Conservation (phyloP, 2,113 vertebrate species). For the Oreamnos americanus region DNA sequence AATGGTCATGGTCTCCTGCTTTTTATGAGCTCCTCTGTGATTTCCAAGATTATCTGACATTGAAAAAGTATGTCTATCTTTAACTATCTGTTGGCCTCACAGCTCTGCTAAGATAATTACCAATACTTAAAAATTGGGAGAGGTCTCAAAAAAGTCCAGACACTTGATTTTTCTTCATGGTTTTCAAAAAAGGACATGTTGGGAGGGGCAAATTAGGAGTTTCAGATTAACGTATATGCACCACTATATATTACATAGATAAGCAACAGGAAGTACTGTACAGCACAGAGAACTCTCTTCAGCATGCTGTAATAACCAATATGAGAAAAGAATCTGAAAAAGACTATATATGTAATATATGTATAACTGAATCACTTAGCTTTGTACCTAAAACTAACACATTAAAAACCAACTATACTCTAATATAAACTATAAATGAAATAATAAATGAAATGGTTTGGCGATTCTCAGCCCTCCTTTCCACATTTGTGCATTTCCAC, state of each 20-base stretch:
- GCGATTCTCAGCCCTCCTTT: neutral
- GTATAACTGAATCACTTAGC: neutral
- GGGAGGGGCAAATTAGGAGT: neutral
- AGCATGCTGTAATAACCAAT: neutral
- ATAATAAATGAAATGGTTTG: neutral
- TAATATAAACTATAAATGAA: neutral
- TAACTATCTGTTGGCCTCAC: neutral
- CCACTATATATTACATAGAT: neutral
- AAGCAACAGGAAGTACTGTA: neutral
- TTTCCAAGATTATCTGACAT: neutral
- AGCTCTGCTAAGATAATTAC: neutral
- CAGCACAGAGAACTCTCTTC: neutral
- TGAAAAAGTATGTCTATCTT: neutral
- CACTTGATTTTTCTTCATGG: neutral
- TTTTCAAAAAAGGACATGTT: neutral
- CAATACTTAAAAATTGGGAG: neutral
- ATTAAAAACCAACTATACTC: neutral
- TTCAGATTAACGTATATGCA: neutral
- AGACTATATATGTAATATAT: neutral
- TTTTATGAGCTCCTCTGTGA: neutral
- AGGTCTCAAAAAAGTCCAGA: neutral
- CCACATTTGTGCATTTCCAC: neutral
- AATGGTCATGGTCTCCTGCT: neutral
- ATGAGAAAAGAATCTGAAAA: neutral
- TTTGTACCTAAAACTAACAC: neutral